These are phyloP conservation scores for Girardinus metallicus DNA, from an alignment of 2,797 vertebrate genomes.

Conservation along the genomic window DNA sequence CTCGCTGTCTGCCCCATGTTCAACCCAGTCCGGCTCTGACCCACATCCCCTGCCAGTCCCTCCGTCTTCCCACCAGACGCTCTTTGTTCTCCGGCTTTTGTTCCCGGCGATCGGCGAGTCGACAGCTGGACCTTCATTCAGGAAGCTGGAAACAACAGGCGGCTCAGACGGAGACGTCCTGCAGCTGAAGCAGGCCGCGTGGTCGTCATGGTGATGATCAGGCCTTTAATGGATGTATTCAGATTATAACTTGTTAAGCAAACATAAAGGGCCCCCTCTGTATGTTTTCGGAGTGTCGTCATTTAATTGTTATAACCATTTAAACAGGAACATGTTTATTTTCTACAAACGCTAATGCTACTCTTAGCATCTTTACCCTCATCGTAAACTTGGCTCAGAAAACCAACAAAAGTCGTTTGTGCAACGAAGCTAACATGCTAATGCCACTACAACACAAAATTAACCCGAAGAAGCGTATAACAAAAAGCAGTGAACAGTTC, in stretches of 20 bases:
- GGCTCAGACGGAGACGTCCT: neutral
- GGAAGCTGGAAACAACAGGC: constrained; percentile 1
- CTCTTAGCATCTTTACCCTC: neutral
- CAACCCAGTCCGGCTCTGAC: neutral
- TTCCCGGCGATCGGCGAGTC: neutral
- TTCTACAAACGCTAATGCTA: neutral
- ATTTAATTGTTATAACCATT: no score
- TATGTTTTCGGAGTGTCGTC: no score
- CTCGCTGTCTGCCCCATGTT: neutral
- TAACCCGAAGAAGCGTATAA: neutral
- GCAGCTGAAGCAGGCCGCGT: neutral
- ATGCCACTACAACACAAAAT: neutral
- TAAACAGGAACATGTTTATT: no score
- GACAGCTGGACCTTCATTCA: constrained; percentile 3
- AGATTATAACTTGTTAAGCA: neutral
- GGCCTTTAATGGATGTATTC: neutral
- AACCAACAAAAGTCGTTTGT: neutral
- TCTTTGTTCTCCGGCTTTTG: constrained; percentile 20
- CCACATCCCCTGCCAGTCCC: neutral
- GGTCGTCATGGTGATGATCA: neutral
- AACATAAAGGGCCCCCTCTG: neutral
- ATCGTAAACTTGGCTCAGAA: neutral
- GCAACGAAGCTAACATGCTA: neutral
- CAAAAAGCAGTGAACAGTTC: neutral
- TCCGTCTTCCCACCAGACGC: neutral